phyloP scores from a whole-genome alignment of 2,797 vertebrate genomes.

The Sphenodon punctatus region DNA sequence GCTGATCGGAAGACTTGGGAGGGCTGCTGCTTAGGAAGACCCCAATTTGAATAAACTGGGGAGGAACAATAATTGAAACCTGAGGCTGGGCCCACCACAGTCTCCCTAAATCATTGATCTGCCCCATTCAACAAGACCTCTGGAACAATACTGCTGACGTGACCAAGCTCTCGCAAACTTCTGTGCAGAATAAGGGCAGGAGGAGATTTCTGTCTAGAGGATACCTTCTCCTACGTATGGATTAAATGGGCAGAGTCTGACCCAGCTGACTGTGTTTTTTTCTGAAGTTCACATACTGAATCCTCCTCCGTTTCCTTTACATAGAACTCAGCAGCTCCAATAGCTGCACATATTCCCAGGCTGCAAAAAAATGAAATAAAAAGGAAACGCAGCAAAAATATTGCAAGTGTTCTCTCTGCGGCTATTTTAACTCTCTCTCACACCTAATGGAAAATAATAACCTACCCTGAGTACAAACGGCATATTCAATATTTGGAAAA shows the following conservation, averaged over 20 bases:
- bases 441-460: neutral
- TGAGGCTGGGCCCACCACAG: too few species aligned
- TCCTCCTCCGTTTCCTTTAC: neutral
- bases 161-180: neutral
- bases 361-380: neutral
- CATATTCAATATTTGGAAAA: neutral
- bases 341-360: neutral
- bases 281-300: neutral
- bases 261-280: neutral
- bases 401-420: neutral
- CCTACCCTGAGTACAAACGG: neutral
- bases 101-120: too few species aligned
- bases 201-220: too few species aligned
- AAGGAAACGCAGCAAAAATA: neutral
- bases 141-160: neutral
- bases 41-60: too few species aligned
- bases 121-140: too few species aligned
- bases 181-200: neutral
- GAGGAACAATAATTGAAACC: too few species aligned
- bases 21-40: too few species aligned
- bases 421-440: neutral
- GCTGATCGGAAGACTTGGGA: too few species aligned
- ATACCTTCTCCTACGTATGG: neutral
- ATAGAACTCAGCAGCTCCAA: rapidly evolving
- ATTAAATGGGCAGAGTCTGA: neutral